Conservation (phyloP, 2,888 invertebrate genomes). For the Dynastes tityus region DNA sequence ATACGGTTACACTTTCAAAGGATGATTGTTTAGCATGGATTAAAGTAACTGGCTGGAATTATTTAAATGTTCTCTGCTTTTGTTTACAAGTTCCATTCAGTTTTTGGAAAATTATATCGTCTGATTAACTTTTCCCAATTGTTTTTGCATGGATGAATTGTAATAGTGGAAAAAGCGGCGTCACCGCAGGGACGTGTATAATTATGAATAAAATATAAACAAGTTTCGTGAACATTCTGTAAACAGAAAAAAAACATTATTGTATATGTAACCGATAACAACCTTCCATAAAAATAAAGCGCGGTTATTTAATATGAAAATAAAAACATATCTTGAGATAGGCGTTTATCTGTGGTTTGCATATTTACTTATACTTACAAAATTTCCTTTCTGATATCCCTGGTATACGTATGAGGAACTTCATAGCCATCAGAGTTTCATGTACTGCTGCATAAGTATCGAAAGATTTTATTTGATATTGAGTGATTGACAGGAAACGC, state of each 20-base stretch:
- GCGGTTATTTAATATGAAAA: constrained; percentile 37
- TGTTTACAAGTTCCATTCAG: too few species aligned
- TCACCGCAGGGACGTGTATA: background rate
- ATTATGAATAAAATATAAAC: background rate
- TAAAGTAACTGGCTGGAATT: too few species aligned
- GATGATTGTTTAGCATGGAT: too few species aligned
- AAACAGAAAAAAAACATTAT: background rate
- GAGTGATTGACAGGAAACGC: constrained; percentile 33
- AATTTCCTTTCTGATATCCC: constrained; percentile 40
- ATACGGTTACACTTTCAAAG: too few species aligned
- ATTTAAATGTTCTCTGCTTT: too few species aligned
- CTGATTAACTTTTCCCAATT: too few species aligned
- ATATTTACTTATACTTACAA: constrained; percentile 44
- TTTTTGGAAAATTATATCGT: too few species aligned
- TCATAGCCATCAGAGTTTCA: background rate
- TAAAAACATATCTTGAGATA: constrained; percentile 33
- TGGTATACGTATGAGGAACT: constrained; percentile 4
- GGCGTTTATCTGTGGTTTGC: constrained; percentile 41
- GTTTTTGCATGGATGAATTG: too few species aligned
- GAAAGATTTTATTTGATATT: constrained; percentile 1
- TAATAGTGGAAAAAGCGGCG: too few species aligned
- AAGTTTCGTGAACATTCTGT: too few species aligned
- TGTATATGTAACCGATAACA: constrained; percentile 21
- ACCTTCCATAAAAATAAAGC: constrained; percentile 15
- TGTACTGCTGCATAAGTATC: background rate